Base-by-base conservation (phyloP, 2,113 vertebrate species). In the Eptesicus fuscus region DNA sequence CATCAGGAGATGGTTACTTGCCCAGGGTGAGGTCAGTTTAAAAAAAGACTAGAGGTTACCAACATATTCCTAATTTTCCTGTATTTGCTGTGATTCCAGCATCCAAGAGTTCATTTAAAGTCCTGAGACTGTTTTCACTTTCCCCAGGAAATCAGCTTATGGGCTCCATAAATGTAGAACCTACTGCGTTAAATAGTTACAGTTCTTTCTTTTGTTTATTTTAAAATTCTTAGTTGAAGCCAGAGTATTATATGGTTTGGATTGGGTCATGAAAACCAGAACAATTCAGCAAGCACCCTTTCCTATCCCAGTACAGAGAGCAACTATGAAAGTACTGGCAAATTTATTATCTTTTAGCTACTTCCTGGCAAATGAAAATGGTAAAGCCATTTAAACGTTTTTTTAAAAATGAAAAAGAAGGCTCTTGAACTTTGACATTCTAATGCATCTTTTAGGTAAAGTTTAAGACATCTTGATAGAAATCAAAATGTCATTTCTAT, bases 1-100 rank as follows among this genome's bases (percentile, higher is more conserved):
- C 90, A 82, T 92, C 90, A 70, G 84, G 70, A 67, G 82, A 76
- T 89, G 80, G 59, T 90, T 89, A 76, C 83, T 93, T 92, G 87
- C 63, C 88, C 80, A 88, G 93, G 89, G 76, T 93, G 91, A 95
- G 92, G 84, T 96, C 96, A 83, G 71, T 87, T 91, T 95, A 40
- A 47, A 86, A 88, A 93, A 95, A 92, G 92, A 90, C 73, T 47
- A 47, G 53, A 83, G 79, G 53, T 93, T 92, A 77, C 76, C 87
- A 90, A 79, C 37, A 69, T 92, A 95, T 23, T 88, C 83, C 93
- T 65, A n/a, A 71, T 93, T 91, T 82, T 78, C 56, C 47, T 44
- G 85, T 47, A 88, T 80, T 89, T 91, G 61, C 90, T 89, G 35
- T 92, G 79, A 96, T 96, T 93, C 65, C 63, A 93, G 63, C 25